A percentile compares a stretch with the other conserved stretches of the same genome.
Evolutionary conservation across 2,797 vertebrate species (phyloP).

Genomic region (Mico argentatus): DNA sequence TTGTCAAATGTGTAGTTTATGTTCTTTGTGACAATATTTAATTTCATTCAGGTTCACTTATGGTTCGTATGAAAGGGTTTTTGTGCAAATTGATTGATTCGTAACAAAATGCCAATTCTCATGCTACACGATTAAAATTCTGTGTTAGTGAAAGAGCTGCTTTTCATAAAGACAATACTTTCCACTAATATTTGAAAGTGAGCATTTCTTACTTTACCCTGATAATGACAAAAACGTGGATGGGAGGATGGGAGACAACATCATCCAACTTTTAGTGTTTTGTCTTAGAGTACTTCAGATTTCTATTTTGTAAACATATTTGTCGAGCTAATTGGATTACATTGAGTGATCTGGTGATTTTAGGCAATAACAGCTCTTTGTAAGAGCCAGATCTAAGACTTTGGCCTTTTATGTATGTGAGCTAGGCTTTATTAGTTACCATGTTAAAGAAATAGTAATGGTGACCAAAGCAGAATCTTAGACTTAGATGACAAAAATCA

Average conservation of each 20-base stretch:
- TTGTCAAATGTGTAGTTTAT: not conserved
- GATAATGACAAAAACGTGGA: not conserved
- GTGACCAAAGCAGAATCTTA: not conserved
- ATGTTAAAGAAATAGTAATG: not conserved
- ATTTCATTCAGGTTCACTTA: constrained; percentile 9
- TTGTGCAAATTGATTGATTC: constrained; percentile 6
- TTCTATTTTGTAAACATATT: not conserved
- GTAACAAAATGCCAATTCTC: not conserved
- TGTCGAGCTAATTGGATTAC: not conserved
- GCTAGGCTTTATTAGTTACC: not conserved
- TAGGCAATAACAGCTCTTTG: not conserved
- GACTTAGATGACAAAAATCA: not conserved
- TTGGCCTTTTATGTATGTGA: not conserved
- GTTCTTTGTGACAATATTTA: not conserved
- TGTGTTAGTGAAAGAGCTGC: not conserved
- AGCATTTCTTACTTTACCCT: not conserved
- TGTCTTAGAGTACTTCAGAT: not conserved
- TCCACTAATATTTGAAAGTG: not conserved
- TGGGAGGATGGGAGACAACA: not conserved
- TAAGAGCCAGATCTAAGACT: not conserved
- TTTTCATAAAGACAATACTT: not conserved
- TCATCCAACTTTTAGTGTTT: not conserved
- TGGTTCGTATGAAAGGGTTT: not conserved
- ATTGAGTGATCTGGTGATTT: not conserved
- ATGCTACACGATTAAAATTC: not conserved